Evolutionary conservation across 1,140 invertebrate genomes (phyloP).

Genomic region (Trichogramma pretiosum): DNA sequence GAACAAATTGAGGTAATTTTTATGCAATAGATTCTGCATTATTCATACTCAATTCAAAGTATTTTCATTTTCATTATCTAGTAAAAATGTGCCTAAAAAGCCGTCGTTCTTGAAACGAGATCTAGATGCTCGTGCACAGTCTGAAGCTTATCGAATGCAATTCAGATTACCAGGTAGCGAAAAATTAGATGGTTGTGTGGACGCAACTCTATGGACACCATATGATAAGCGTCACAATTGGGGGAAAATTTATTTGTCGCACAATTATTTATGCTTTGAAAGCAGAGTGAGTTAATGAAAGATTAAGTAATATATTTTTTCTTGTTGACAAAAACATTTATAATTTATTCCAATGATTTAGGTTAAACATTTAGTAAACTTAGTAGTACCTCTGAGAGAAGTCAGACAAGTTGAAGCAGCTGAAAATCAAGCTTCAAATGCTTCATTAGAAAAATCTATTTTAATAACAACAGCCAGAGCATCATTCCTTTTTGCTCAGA

Average conservation of each 20-base stretch:
- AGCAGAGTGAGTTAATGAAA: constrained; percentile 64
- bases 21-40: constrained; percentile 1
- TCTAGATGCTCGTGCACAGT: constrained; percentile 87
- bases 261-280: constrained; percentile 93
- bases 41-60: too few relatives aligned
- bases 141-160: constrained; percentile 71
- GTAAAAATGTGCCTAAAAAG: constrained; percentile 78
- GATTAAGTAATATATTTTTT: not conserved
- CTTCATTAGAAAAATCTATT: constrained; percentile 66
- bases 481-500: constrained; percentile 82
- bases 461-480: constrained; percentile 76
- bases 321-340: not conserved
- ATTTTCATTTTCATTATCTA: constrained; percentile 29
- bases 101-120: constrained; percentile 85
- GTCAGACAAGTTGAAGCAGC: constrained; percentile 64
- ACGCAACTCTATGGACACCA: constrained; percentile 88
- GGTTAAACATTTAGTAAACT: constrained; percentile 72
- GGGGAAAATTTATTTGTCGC: constrained; percentile 87
- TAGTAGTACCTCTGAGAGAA: constrained; percentile 83
- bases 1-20: constrained; percentile 62
- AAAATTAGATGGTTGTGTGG: constrained; percentile 86
- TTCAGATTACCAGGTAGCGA: constrained; percentile 81
- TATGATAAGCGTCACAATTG: constrained; percentile 85
- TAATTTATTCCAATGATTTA: constrained; percentile 34
- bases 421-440: constrained; percentile 53